Evolutionary conservation across 2,113 vertebrate species (phyloP), one percentile per base, ranked within the genome.

Genomic region (Mugil cephalus): DNA sequence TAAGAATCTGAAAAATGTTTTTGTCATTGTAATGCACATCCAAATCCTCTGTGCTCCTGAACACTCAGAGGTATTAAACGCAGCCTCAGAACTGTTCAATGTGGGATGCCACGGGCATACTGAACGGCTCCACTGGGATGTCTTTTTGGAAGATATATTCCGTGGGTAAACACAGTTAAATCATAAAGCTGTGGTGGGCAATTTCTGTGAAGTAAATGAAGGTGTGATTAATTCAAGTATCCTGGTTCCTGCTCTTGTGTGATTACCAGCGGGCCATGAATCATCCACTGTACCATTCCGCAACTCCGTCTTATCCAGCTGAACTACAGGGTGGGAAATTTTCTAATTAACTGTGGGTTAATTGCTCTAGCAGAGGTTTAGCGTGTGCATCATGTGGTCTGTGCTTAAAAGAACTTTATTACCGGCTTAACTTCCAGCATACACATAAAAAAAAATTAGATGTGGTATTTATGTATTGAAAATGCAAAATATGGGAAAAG

Each of bases 271-370:
- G 63, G 62, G 75, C 83, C 71, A 86, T 89, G 84, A 91, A 88
- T 91, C 87, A 89, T 65, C 59, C 80, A 75, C 87, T 87, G 73
- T 77, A 87, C 79, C 67, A 66, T 53, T 72, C 77, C 48, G 24
- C 62, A 69, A 74, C 70, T 60, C 62, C 12, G 58, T 67, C 86
- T 81, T 79, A 77, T 82, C 78, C 79, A 69, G 76, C 48, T 69
- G 61, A 85, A 87, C 80, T 89, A 88, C 70, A 86, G 71, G 63
- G 72, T 70, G 66, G 65, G 74, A 72, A 36, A 61, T 76, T 87
- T 90, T 89, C 85, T 88, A 91, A 93, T 93, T 92, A 91, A 89
- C 89, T 86, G 85, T 48, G 74, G 86, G 80, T 89, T 92, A 92
- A 92, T 90, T 93, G 77, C 69, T 85, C 35, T 30, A 51, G 69